A percentile compares a stretch with the other conserved stretches of the same genome.
These are phyloP conservation scores for Caenorhabditis zanzibari DNA, from an alignment of 2,888 invertebrate genomes.

Conservation along the genomic window DNA sequence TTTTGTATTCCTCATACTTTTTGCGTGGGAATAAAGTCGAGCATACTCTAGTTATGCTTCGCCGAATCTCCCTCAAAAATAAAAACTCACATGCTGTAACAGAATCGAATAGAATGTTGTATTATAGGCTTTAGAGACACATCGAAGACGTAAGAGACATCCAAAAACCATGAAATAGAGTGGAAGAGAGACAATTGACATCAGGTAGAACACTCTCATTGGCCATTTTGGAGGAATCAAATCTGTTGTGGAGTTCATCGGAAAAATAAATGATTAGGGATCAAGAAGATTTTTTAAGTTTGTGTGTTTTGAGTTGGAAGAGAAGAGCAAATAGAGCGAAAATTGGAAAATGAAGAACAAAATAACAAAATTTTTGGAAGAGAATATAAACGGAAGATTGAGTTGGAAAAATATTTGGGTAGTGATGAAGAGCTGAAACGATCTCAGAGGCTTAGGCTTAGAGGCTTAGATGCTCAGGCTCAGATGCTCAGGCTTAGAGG, in stretches of 20 bases:
- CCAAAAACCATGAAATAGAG: conserved; percentile 42
- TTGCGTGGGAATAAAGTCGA: conserved; percentile 13
- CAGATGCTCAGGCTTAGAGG: no score
- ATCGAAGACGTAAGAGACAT: conserved; percentile 36
- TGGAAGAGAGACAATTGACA: conserved; percentile 46
- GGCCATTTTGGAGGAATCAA: conserved; percentile 40
- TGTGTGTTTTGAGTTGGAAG: conserved; percentile 14
- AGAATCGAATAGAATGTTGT: conserved; percentile 55
- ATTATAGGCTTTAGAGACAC: conserved; percentile 32
- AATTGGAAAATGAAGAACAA: conserved; percentile 2
- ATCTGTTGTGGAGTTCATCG: conserved; percentile 19
- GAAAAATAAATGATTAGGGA: neutral
- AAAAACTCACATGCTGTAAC: conserved; percentile 57
- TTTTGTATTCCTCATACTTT: neutral
- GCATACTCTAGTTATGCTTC: conserved; percentile 6
- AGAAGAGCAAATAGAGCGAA: conserved; percentile 10
- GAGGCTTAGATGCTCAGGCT: no score
- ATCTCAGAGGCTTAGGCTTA: neutral
- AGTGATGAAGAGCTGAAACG: neutral
- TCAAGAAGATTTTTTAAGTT: neutral
- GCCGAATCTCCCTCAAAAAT: neutral
- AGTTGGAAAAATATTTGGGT: neutral
- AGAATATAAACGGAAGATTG: neutral
- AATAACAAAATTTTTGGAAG: neutral
- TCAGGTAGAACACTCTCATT: conserved; percentile 20